Conservation (phyloP, 2,888 invertebrate species). For the Ophion ventricosus region DNA sequence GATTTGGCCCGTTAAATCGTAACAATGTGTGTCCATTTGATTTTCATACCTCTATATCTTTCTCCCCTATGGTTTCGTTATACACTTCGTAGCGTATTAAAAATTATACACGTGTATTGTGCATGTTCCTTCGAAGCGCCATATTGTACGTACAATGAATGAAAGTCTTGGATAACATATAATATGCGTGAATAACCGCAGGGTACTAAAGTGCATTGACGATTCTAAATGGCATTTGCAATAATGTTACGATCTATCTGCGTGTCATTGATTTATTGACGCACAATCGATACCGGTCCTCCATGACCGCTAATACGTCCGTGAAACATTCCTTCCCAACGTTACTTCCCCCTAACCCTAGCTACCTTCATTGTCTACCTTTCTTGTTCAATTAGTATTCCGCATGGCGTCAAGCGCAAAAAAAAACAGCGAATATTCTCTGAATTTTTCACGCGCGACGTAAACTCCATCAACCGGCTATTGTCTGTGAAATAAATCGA, state of each 20-base stretch:
- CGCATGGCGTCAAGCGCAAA: conserved; percentile 23
- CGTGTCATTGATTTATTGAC: conserved; percentile 58
- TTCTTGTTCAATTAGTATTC: conserved; percentile 45
- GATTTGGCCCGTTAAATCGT: neutral
- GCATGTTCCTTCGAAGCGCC: conserved; percentile 26
- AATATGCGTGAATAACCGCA: conserved; percentile 32
- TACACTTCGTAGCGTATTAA: conserved; percentile 5
- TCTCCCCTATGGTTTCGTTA: conserved; percentile 20
- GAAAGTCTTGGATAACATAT: conserved; percentile 41
- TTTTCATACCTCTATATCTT: neutral
- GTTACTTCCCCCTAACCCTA: neutral
- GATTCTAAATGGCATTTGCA: conserved; percentile 54
- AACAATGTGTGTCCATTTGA: neutral
- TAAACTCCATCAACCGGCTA: conserved; percentile 7
- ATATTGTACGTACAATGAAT: conserved; percentile 24
- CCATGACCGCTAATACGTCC: conserved; percentile 24
- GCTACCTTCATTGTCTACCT: conserved; percentile 31
- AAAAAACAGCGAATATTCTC: neutral
- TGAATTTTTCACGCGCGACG: conserved; percentile 27
- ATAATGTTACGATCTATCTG: conserved; percentile 48
- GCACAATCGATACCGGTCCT: conserved; percentile 23
- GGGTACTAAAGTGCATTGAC: conserved; percentile 42
- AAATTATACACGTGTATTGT: neutral
- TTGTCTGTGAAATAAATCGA: conserved; percentile 27
- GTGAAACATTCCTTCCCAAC: conserved; percentile 25